These are phyloP conservation scores for Progne subis DNA, from an alignment of 2,113 vertebrate genomes.

Conservation along the genomic window DNA sequence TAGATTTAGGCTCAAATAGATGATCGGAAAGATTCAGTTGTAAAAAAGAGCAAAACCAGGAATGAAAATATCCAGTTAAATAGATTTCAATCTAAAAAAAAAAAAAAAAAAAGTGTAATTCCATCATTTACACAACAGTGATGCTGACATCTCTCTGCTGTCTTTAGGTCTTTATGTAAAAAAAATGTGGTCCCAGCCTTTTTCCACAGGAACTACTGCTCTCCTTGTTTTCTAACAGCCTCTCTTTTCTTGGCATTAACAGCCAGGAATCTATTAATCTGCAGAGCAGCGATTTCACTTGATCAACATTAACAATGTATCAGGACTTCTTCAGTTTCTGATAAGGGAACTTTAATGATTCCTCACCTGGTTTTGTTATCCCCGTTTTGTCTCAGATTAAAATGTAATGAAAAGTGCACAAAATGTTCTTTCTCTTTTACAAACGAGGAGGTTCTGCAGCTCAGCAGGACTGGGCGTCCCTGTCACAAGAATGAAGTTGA, in stretches of 20 bases:
- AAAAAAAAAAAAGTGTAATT: neutral
- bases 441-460: neutral
- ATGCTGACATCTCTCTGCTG: neutral
- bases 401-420: neutral
- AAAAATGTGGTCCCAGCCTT: neutral
- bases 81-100: neutral
- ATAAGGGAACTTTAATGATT: slow-evolving; percentile 35
- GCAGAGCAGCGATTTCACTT: neutral
- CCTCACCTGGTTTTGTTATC: neutral
- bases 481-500: neutral
- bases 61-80: neutral
- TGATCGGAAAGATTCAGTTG: neutral
- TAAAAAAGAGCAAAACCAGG: neutral
- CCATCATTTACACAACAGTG: neutral
- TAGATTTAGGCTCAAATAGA: neutral
- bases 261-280: neutral
- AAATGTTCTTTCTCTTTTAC: neutral
- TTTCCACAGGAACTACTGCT: neutral
- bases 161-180: neutral
- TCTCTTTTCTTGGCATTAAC: neutral
- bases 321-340: neutral
- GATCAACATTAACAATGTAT: slow-evolving; percentile 27
- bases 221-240: neutral
- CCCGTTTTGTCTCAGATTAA: slow-evolving; percentile 11
- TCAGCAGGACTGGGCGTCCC: neutral